Evolutionary conservation across 2,888 invertebrate genomes (phyloP).

Genomic region (Cryptocephalus moraei): DNA sequence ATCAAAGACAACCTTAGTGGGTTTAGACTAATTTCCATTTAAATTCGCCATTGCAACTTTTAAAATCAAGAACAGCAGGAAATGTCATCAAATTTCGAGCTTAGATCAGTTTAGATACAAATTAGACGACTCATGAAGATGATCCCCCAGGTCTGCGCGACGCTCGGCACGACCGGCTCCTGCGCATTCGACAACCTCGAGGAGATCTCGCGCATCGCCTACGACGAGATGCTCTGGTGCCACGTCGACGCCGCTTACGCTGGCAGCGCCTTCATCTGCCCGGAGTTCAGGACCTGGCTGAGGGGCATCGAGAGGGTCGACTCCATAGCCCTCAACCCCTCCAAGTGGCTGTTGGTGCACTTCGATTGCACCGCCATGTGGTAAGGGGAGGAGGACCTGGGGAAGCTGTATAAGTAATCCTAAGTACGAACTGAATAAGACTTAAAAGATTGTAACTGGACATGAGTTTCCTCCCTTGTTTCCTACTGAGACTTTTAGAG

Average conservation of each 20-base stretch:
- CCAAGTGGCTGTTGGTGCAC: slow-evolving; percentile 98
- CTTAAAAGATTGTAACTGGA: no score
- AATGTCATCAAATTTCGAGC: no score
- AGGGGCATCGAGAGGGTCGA: slow-evolving; percentile 85
- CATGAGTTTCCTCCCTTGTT: no score
- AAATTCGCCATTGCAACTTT: no score
- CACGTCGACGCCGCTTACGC: slow-evolving; percentile 99
- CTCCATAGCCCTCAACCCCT: slow-evolving; percentile 96
- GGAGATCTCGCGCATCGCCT: slow-evolving; percentile 56
- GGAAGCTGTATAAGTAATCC: no score
- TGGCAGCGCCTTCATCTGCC: slow-evolving; percentile 91
- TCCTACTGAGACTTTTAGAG: no score
- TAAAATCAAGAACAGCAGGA: no score
- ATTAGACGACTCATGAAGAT: no score
- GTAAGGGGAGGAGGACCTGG: slow-evolving; percentile 53
- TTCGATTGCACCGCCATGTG: slow-evolving; percentile 99
- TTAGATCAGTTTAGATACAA: no score
- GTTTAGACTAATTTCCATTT: no score
- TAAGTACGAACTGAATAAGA: no score
- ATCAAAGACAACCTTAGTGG: no score
- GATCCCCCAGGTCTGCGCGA: slow-evolving; percentile 71
- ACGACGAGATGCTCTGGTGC: slow-evolving; percentile 80
- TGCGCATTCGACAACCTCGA: slow-evolving; percentile 91
- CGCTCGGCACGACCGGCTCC: slow-evolving; percentile 92
- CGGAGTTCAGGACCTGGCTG: slow-evolving; percentile 86